Evolutionary conservation across 1,140 invertebrate genomes (phyloP).

Genomic region (Lordiphosa clarofinis): DNA sequence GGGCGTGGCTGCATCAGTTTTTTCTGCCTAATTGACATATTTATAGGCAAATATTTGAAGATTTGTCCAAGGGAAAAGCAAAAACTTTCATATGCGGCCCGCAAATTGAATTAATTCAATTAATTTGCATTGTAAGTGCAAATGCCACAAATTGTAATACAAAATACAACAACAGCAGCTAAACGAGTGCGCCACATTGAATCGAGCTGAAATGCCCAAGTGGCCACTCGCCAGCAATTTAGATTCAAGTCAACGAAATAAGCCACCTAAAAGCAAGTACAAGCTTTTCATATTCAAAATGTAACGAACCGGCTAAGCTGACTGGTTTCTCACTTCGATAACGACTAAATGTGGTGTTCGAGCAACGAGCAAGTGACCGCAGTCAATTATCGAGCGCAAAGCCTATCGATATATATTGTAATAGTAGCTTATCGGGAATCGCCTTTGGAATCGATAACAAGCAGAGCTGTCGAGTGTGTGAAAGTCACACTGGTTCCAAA

Average conservation of each 20-base stretch:
- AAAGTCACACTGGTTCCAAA: too few relatives aligned
- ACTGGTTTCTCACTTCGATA: not conserved
- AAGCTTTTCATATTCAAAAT: conserved; percentile 4
- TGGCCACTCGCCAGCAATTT: conserved; percentile 50
- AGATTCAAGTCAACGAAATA: not conserved
- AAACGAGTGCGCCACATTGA: conserved; percentile 47
- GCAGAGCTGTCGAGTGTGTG: too few relatives aligned
- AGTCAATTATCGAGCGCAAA: too few relatives aligned
- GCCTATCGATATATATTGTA: too few relatives aligned
- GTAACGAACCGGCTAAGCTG: not conserved
- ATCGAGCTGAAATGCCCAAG: conserved; percentile 50
- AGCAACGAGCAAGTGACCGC: too few relatives aligned
- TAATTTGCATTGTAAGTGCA: conserved; percentile 77
- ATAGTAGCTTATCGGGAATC: too few relatives aligned
- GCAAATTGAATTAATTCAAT: conserved; percentile 76
- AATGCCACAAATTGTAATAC: conserved; percentile 66
- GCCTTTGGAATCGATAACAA: too few relatives aligned
- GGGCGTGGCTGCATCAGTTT: too few relatives aligned
- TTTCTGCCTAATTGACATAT: conserved; percentile 20
- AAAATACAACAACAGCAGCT: conserved; percentile 40
- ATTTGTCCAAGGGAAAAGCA: conserved; percentile 11
- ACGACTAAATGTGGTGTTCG: too few relatives aligned
- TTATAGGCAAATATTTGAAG: conserved; percentile 23
- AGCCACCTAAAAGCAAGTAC: not conserved
- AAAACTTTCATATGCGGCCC: conserved; percentile 32